Percentiles rank a stretch among this genome's conserved stretches.
phyloP scores from a whole-genome alignment of 2,888 invertebrate species.

The Gymnosoma rotundatum region DNA sequence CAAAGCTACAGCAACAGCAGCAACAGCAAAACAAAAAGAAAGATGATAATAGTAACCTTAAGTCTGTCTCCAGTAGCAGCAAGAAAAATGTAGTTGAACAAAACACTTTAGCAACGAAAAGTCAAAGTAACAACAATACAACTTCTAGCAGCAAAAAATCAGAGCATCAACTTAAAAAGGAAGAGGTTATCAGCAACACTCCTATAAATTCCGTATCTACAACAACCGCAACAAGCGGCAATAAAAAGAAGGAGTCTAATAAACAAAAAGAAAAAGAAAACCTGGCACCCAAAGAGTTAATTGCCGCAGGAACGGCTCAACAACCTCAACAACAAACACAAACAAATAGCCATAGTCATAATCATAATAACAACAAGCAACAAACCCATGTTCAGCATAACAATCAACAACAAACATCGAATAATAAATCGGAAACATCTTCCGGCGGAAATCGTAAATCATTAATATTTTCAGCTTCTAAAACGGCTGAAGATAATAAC shows the following conservation, averaged over 20 bases:
- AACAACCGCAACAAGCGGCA: conserved; percentile 50
- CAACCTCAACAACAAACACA: conserved; percentile 65
- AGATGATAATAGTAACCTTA: conserved; percentile 65
- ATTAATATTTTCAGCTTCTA: conserved; percentile 74
- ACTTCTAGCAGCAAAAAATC: conserved; percentile 70
- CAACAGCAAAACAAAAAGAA: conserved; percentile 63
- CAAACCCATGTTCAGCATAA: conserved; percentile 42
- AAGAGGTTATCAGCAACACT: conserved; percentile 74
- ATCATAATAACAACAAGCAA: conserved; percentile 61
- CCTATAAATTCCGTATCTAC: conserved; percentile 43
- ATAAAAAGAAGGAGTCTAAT: conserved; percentile 74
- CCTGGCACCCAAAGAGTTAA: conserved; percentile 78
- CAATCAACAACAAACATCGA: conserved; percentile 55
- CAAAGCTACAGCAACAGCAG: conserved; percentile 51
- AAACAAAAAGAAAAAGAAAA: conserved; percentile 82
- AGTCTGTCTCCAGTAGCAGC: conserved; percentile 60
- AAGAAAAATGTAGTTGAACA: conserved; percentile 58
- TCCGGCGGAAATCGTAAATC: conserved; percentile 71
- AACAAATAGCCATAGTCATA: conserved; percentile 39
- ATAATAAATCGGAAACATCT: conserved; percentile 48
- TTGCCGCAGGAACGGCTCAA: conserved; percentile 59
- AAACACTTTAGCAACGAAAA: conserved; percentile 55
- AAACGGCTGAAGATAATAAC: conserved; percentile 72
- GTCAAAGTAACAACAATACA: conserved; percentile 55
- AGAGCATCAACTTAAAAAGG: conserved; percentile 77